A percentile compares a stretch with the other conserved stretches of the same genome.
Conservation (phyloP, 2,113 vertebrate species). For the Nothocercus julius region DNA sequence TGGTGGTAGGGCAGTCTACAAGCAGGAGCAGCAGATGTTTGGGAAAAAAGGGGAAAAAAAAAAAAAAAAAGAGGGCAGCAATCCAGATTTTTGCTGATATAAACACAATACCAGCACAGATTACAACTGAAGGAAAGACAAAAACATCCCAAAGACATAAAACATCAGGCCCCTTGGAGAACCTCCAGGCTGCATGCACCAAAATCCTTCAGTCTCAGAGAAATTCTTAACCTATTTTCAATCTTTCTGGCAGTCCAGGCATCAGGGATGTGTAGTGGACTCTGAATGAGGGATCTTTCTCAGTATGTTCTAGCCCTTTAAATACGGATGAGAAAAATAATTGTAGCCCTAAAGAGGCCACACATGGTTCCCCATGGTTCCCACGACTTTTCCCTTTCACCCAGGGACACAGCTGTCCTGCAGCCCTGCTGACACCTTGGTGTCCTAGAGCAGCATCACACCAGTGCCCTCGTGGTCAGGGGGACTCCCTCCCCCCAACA, state of each 20-base stretch:
- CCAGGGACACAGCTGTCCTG: not conserved
- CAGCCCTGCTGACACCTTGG: rapidly evolving
- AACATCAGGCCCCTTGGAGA: conserved; percentile 63
- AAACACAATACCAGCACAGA: conserved; percentile 59
- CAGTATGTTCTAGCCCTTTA: not conserved
- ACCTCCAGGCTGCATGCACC: conserved; percentile 24
- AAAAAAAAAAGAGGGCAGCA: not conserved
- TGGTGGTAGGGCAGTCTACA: not conserved
- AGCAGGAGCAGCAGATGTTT: conserved; percentile 52
- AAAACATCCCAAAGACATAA: conserved; percentile 70
- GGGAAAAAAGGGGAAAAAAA: not conserved
- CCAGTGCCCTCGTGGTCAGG: not conserved
- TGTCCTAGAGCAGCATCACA: rapidly evolving
- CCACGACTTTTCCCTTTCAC: not conserved
- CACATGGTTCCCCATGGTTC: rapidly evolving
- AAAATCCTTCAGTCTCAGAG: not conserved
- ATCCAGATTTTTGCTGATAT: conserved; percentile 51
- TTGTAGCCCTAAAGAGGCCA: not conserved
- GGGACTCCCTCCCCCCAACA: rapidly evolving
- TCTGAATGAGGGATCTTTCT: not conserved
- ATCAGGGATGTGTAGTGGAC: not conserved
- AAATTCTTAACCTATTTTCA: conserved; percentile 51
- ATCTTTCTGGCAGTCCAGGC: conserved; percentile 7
- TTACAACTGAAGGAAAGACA: conserved; percentile 27
- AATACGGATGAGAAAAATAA: not conserved